These are phyloP conservation scores for Epinephelus awoara DNA, from an alignment of 2,797 vertebrate species.

Conservation along the genomic window DNA sequence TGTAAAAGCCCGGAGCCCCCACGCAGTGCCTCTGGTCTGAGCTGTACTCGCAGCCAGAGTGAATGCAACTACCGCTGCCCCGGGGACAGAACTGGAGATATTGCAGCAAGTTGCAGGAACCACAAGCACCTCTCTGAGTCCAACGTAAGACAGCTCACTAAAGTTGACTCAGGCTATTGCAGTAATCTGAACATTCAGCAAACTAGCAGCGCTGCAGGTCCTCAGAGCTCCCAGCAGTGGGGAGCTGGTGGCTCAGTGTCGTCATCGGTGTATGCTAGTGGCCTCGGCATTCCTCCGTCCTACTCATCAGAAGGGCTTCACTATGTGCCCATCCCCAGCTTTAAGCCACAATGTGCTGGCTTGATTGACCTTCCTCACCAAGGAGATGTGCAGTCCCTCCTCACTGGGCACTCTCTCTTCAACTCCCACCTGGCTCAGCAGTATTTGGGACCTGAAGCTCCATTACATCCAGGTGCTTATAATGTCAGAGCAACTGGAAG, in stretches of 20 bases:
- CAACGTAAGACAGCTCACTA: constrained; percentile 63
- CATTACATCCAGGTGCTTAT: constrained; percentile 80
- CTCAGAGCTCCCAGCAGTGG: constrained; percentile 70
- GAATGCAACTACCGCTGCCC: constrained; percentile 65
- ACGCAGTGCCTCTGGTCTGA: constrained; percentile 56
- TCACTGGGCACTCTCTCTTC: constrained; percentile 79
- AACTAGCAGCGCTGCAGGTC: constrained; percentile 45
- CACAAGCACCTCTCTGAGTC: constrained; percentile 62
- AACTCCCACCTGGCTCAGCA: constrained; percentile 84
- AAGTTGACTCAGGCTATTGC: constrained; percentile 85
- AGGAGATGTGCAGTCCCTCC: constrained; percentile 78
- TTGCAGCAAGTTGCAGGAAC: constrained; percentile 38
- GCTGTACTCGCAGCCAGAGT: constrained; percentile 77
- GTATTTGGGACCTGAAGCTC: constrained; percentile 80
- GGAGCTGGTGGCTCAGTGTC: constrained; percentile 40
- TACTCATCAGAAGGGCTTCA: constrained; percentile 77
- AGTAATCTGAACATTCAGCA: constrained; percentile 85
- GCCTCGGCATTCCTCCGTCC: constrained; percentile 58
- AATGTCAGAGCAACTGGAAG: constrained; percentile 73
- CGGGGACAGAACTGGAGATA: constrained; percentile 32
- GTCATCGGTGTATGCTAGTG: constrained; percentile 50
- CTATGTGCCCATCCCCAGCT: constrained; percentile 74
- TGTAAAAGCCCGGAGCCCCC: constrained; percentile 62
- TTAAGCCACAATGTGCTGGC: constrained; percentile 72
- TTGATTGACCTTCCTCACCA: constrained; percentile 72